Evolutionary conservation across 2,113 vertebrate genomes (phyloP), one percentile per base, ranked within the genome.

Genomic region (Rhipidura dahli): DNA sequence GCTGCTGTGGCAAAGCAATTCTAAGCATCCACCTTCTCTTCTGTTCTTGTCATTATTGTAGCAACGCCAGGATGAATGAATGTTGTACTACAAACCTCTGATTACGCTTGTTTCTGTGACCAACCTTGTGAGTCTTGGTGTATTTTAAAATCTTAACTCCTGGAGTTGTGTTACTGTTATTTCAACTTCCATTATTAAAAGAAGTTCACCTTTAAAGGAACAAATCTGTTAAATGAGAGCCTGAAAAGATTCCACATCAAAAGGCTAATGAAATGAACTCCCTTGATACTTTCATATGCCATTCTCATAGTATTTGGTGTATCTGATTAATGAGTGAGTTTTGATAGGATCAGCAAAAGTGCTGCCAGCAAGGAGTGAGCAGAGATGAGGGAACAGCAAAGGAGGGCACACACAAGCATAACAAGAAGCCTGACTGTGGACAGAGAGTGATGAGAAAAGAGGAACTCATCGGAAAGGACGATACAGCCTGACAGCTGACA

Each of bases 401-500:
- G 75, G 82, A 90, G 60, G 85, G 78, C 78, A 93, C 21, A 81
- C 64, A 88, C n/a, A 75, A 83, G 69, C 90, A 93, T 77, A 84
- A 84, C 79, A 81, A 87, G 82, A 86, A 82, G 66, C 30, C 66
- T 47, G 70, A 76, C 75, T 90, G 81, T 2, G 45, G 88, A 90
- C 93, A 87, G 65, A 93, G 90, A 96, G 65, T 40, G 87, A 93
- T 90, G 92, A 95, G 76, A 91, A 91, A 76, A 83, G 60, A 93
- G 75, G 71, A 94, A 75, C 88, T 94, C 21, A 94, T 92, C 47
- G 7, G 63, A 96, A 89, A 85, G 87, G 83, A 94, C 5, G 83
- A 85, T 59, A 50, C 63, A 79, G 89, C 66, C 92, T 93, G 94
- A 96, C 84, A 80, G 81, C 77, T 97, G 93, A 91, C 94, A 94